These are phyloP conservation scores for Sweltsa coloradensis DNA, from an alignment of 1,140 invertebrate species.

Conservation along the genomic window DNA sequence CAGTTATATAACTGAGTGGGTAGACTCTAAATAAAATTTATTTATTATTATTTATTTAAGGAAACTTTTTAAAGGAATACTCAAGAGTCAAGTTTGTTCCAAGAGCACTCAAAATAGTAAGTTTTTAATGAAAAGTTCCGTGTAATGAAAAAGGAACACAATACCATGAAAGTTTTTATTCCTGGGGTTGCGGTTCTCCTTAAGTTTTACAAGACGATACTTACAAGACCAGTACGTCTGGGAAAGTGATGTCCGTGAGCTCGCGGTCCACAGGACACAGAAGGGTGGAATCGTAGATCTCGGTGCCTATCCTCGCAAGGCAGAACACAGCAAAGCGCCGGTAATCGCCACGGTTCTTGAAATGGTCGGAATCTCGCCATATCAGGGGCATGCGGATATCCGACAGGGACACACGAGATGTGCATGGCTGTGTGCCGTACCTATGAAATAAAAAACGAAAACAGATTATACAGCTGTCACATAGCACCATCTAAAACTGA, in stretches of 20 bases:
- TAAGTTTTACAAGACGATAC: slow-evolving; percentile 23
- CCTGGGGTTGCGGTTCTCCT: neutral
- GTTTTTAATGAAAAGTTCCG: neutral
- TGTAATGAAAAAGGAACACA: neutral
- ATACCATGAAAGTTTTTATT: neutral
- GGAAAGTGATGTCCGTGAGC: slow-evolving; percentile 57
- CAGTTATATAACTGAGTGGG: too few relatives aligned
- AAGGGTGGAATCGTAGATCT: slow-evolving; percentile 54
- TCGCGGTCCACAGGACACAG: slow-evolving; percentile 53
- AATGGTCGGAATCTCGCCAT: slow-evolving; percentile 61
- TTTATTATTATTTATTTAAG: too few relatives aligned
- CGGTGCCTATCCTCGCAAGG: slow-evolving; percentile 49
- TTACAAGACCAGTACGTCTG: slow-evolving; percentile 57
- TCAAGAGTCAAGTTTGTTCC: too few relatives aligned
- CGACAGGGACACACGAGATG: slow-evolving; percentile 36
- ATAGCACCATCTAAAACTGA: too few relatives aligned
- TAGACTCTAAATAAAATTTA: too few relatives aligned
- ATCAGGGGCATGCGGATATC: slow-evolving; percentile 58
- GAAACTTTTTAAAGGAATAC: too few relatives aligned
- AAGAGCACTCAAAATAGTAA: too few relatives aligned
- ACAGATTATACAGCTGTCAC: neutral
- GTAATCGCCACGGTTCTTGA: slow-evolving; percentile 61
- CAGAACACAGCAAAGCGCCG: slow-evolving; percentile 59
- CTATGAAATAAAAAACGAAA: slow-evolving; percentile 1
- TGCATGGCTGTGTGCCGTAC: slow-evolving; percentile 22